Evolutionary conservation across 2,113 vertebrate species (phyloP), one percentile per base, ranked within the genome.

Genomic region (Cercocebus atys): DNA sequence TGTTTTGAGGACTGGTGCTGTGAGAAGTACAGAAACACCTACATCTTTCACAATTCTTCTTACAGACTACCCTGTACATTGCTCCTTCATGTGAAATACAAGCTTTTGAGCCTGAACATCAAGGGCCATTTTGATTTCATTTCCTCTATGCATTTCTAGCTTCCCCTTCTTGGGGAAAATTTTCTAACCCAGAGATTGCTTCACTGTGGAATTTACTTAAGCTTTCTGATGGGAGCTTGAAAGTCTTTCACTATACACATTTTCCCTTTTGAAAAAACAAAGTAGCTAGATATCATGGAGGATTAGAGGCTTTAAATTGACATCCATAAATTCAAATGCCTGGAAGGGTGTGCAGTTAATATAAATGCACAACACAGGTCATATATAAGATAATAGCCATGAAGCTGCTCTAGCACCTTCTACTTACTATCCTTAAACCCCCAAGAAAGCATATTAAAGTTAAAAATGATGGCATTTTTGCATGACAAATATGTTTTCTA

Each of bases 171-270:
- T 23, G n/a, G 84, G 76, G 61, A 22, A 92, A 87, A 90, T 79
- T 94, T 95, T 95, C 70, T 90, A 92, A 96, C 30, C 50, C 9
- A 90, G 64, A 18, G 95, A 90, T 98, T 97, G 95, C 96, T 61
- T 94, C 76, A 95, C 50, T 85, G 91, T 95, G 88, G 83, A 95
- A 92, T 95, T 92, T 81, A 90, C 32, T 82, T 78, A 16, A 32
- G 52, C 25, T 92, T 30, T 91, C 57, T 59, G 18, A 73, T 68
- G 45, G 14, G 45, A 95, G 5, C 17, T 27, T 90, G 10, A 73
- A 84, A 70, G 38, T 64, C 30, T 75, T 92, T 81, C 50, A 88
- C 22, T 78, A 55, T 40, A 43, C 11, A 93, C n/a, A 66, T 35
- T 95, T 97, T 89, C 85, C 75, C 8, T 88, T 97, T 94, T 72